Evolutionary conservation across 2,888 invertebrate genomes (phyloP).

Genomic region (Polydrusus tereticollis): DNA sequence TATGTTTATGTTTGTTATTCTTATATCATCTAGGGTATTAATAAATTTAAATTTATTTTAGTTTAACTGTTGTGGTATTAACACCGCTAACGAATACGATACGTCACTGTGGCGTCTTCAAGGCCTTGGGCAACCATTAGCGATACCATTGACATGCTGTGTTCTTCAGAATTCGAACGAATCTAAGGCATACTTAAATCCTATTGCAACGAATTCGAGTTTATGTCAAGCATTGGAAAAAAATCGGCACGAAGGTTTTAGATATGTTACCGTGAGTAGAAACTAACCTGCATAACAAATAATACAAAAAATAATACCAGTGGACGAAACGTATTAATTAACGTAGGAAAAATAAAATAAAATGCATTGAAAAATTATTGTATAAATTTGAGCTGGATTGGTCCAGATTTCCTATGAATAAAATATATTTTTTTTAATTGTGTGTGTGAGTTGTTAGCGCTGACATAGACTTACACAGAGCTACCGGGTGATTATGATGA

Average conservation of each 20-base stretch:
- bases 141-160: slow-evolving; percentile 69
- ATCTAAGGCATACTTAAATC: slow-evolving; percentile 78
- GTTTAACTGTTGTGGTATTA: slow-evolving; percentile 87
- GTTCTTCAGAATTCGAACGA: slow-evolving; percentile 72
- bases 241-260: slow-evolving; percentile 70
- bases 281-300: no score
- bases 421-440: no score
- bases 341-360: no score
- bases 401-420: no score
- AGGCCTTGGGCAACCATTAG: slow-evolving; percentile 74
- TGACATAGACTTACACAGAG: no score
- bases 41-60: no score
- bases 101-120: slow-evolving; percentile 85
- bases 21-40: not conserved
- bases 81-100: slow-evolving; percentile 83
- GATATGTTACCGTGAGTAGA: slow-evolving; percentile 72
- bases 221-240: slow-evolving; percentile 78
- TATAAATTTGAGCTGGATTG: no score
- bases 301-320: no score
- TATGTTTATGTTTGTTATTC: not conserved
- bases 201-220: slow-evolving; percentile 78
- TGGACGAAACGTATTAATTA: no score
- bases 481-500: no score
- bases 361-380: no score
- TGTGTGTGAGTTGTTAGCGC: no score